phyloP scores from a whole-genome alignment of 1,140 invertebrate genomes.

The Neodiprion pinetum region DNA sequence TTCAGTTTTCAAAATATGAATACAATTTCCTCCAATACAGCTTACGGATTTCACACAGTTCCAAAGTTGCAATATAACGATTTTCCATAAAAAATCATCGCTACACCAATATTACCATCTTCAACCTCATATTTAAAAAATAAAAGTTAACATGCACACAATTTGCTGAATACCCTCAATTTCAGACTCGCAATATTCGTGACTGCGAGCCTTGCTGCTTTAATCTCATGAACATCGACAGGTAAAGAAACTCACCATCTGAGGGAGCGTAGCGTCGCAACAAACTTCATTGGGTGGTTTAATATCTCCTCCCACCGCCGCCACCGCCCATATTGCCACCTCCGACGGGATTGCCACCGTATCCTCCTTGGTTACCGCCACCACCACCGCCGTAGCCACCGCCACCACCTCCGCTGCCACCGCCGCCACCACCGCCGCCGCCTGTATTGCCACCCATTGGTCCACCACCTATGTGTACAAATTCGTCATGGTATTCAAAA shows the following conservation, averaged over 20 bases:
- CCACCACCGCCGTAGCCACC: conserved; percentile 60
- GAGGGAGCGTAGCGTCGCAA: conserved; percentile 29
- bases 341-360: conserved; percentile 49
- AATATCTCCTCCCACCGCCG: conserved; percentile 54
- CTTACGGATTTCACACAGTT: too few species aligned
- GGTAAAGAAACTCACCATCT: conserved; percentile 44
- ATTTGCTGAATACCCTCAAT: too few species aligned
- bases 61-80: too few species aligned
- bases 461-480: conserved; percentile 24
- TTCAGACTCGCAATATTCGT: too few species aligned
- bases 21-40: too few species aligned
- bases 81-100: too few species aligned
- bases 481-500: background rate
- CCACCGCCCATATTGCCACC: conserved; percentile 54
- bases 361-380: conserved; percentile 59
- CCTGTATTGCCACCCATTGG: conserved; percentile 56
- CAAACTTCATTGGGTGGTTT: conserved; percentile 23
- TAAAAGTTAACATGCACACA: too few species aligned
- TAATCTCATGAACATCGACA: background rate
- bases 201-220: too few species aligned
- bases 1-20: too few species aligned
- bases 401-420: conserved; percentile 50
- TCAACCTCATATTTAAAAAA: too few species aligned
- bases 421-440: conserved; percentile 61
- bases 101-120: too few species aligned